phyloP scores from a whole-genome alignment of 2,113 vertebrate genomes.

The Equus przewalskii region DNA sequence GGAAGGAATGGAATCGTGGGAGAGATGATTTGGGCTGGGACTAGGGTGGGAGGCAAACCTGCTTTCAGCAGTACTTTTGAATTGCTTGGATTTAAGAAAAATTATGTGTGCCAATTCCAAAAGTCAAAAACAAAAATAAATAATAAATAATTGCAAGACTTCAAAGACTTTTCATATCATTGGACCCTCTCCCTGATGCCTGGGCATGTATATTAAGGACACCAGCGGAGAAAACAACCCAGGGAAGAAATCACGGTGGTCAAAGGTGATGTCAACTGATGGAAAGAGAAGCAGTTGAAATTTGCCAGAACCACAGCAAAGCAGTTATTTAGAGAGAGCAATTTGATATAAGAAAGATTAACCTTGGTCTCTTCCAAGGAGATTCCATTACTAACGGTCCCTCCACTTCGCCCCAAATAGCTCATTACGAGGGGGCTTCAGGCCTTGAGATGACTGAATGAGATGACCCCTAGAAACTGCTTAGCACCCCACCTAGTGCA shows the following conservation, averaged over 20 bases:
- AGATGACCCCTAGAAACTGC: not conserved
- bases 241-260: not conserved
- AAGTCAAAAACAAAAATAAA: not conserved
- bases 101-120: not conserved
- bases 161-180: not conserved
- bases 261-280: not conserved
- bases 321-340: not conserved
- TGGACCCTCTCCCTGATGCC: not conserved
- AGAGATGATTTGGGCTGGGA: not conserved
- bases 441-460: not conserved
- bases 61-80: not conserved
- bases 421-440: not conserved
- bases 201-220: not conserved
- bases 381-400: not conserved
- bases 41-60: not conserved
- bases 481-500: not conserved
- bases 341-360: not conserved
- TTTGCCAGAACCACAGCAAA: not conserved
- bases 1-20: not conserved
- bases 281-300: not conserved
- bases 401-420: not conserved
- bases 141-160: not conserved
- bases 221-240: not conserved
- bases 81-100: not conserved
- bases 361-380: not conserved